Evolutionary conservation across 2,888 invertebrate species (phyloP), one percentile per base, ranked within the genome.

Genomic region (Drosophila siamana): DNA sequence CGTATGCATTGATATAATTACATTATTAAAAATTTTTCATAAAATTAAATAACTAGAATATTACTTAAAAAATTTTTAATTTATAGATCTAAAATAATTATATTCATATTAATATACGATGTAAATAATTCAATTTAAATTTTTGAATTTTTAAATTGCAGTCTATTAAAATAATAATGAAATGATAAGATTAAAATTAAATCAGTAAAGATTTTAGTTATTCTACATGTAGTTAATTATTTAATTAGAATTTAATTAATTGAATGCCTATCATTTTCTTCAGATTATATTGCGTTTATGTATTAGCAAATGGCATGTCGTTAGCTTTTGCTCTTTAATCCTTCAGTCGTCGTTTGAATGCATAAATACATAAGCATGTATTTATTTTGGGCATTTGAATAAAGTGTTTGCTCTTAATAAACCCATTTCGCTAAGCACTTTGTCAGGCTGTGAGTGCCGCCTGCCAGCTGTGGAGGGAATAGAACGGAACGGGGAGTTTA

Each of bases 321-420:
- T 26, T 40, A 26, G 40, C 26, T 40, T 26, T 8, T 26, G 26
- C 26, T 3, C 26, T 43, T 30, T 43, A 54, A 43, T 41, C 41
- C 41, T 40, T 28, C 15, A 74, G 74, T 60, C 30, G 74, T 68
- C 26, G 46, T 52, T 73, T 77, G 79, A 75, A 70, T 68, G 70
- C 78, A 84, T 54, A 54, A 54, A 44, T 33, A 19, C 19, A 2
- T 24, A 38, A 38, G 36, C 36, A 15, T 44, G 43, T 44, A 83
- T 88, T 88, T 83, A 66, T 76, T 73, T 82, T 76, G 62, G 74
- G 59, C 80, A 86, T 83, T 84, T 88, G 67, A 68, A 78, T 74
- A 75, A 86, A 86, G 65, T 88, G 86, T 84, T 84, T 88, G 84
- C 81, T 86, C 73, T 84, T 84, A 84, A 84, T 88, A 86, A 88